A percentile compares a stretch with the other conserved stretches of the same genome.
Conservation (phyloP, 2,888 invertebrate species). For the Chesias legatella region DNA sequence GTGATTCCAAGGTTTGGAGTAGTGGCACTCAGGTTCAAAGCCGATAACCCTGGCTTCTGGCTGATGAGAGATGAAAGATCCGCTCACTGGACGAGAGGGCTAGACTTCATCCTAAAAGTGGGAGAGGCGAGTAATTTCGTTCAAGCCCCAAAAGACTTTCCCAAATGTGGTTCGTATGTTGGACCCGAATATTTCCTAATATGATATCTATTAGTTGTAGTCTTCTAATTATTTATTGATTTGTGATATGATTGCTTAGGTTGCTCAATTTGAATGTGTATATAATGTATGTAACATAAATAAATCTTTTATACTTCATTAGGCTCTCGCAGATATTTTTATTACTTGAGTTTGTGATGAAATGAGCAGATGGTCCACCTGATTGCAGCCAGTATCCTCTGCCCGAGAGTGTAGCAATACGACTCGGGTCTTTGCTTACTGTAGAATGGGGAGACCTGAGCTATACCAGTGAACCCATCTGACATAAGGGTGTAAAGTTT, state of each 20-base stretch:
- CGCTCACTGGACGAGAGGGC: slow-evolving; percentile 86
- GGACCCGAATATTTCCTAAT: slow-evolving; percentile 88
- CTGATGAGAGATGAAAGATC: slow-evolving; percentile 88
- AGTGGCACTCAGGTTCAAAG: slow-evolving; percentile 85
- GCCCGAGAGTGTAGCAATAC: too few species aligned
- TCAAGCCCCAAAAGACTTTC: slow-evolving; percentile 85
- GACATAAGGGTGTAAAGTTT: too few species aligned
- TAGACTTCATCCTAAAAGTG: slow-evolving; percentile 87
- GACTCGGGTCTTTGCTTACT: too few species aligned
- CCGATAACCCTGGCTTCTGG: slow-evolving; percentile 91
- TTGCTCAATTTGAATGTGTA: slow-evolving; percentile 26
- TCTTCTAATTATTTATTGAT: slow-evolving; percentile 50
- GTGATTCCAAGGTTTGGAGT: slow-evolving; percentile 85
- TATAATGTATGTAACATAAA: slow-evolving; percentile 11
- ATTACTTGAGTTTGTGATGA: too few species aligned
- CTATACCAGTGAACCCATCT: too few species aligned
- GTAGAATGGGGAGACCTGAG: too few species aligned
- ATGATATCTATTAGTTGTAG: slow-evolving; percentile 36
- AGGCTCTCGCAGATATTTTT: neutral
- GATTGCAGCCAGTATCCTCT: too few species aligned
- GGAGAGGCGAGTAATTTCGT: slow-evolving; percentile 84
- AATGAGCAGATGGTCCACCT: too few species aligned
- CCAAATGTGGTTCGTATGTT: slow-evolving; percentile 87
- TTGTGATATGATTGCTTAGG: slow-evolving; percentile 39
- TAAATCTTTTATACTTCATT: slow-evolving; percentile 2